Evolutionary conservation across 2,888 invertebrate genomes (phyloP).

Genomic region (Hetaerina titia): DNA sequence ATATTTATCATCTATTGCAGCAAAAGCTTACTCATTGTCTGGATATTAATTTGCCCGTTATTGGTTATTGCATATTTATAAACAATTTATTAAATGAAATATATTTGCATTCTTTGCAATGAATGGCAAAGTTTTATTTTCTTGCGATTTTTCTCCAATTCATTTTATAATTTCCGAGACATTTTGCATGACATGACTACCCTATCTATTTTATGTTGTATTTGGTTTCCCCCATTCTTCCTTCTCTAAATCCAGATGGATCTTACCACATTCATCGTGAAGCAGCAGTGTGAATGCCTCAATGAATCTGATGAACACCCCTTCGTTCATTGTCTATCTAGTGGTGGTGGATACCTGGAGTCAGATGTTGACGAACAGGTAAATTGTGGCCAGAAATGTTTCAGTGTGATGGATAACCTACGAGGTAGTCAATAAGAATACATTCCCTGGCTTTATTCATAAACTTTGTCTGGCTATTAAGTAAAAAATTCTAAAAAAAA

Average conservation of each 20-base stretch:
- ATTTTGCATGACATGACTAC: slow-evolving; percentile 68
- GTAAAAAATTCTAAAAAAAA: background rate
- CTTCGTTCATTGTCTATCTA: slow-evolving; percentile 84
- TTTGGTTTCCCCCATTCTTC: slow-evolving; percentile 68
- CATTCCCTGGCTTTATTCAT: background rate
- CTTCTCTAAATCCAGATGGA: slow-evolving; percentile 87
- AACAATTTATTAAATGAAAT: background rate
- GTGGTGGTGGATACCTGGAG: slow-evolving; percentile 85
- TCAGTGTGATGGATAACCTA: background rate
- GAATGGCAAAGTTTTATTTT: slow-evolving; percentile 39
- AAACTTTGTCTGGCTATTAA: background rate
- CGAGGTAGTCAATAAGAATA: slow-evolving; percentile 16
- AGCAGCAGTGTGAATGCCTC: slow-evolving; percentile 95
- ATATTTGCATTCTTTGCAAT: slow-evolving; percentile 3
- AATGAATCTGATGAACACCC: slow-evolving; percentile 97
- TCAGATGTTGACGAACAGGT: slow-evolving; percentile 97
- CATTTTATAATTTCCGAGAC: slow-evolving; percentile 27
- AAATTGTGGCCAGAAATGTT: slow-evolving; percentile 69
- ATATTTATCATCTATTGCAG: background rate
- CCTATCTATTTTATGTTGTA: slow-evolving; percentile 68
- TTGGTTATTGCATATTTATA: background rate
- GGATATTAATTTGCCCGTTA: slow-evolving; percentile 1
- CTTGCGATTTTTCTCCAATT: background rate
- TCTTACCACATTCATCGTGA: slow-evolving; percentile 89
- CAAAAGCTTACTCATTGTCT: slow-evolving; percentile 33